phyloP scores from a whole-genome alignment of 1,140 invertebrate genomes.

The Drosophila lini region DNA sequence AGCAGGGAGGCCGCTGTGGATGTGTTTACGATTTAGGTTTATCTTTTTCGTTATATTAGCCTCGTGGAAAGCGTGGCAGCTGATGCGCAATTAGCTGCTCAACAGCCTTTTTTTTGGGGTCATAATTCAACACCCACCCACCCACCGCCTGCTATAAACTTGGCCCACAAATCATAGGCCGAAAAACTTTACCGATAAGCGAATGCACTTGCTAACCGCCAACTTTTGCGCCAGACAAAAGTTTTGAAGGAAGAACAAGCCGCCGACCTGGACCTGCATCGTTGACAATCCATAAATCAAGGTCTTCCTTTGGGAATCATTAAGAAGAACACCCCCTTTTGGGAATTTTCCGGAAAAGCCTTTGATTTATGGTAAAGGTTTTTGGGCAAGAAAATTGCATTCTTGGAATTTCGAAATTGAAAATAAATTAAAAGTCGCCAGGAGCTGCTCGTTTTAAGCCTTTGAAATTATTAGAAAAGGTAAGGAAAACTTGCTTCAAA shows the following conservation, averaged over 20 bases:
- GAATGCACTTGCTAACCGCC: slow-evolving; percentile 13
- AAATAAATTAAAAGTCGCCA: slow-evolving; percentile 5
- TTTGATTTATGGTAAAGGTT: slow-evolving; percentile 19
- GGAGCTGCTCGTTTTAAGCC: background rate
- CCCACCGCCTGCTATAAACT: slow-evolving; percentile 16
- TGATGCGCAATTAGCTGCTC: slow-evolving; percentile 31
- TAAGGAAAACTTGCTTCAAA: background rate
- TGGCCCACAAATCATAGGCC: slow-evolving; percentile 46
- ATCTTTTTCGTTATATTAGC: background rate
- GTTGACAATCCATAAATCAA: slow-evolving; percentile 35
- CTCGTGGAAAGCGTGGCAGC: slow-evolving; percentile 35
- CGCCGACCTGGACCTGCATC: slow-evolving; percentile 17
- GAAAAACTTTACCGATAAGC: slow-evolving; percentile 36
- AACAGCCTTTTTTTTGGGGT: background rate
- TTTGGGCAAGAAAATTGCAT: background rate
- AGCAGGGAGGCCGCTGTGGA: slow-evolving; percentile 91
- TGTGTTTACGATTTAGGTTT: background rate
- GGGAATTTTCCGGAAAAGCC: background rate
- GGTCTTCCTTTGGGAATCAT: background rate
- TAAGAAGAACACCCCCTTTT: background rate
- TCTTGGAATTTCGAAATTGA: background rate
- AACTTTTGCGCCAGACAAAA: slow-evolving; percentile 29
- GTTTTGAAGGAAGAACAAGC: background rate
- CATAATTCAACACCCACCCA: slow-evolving; percentile 21
- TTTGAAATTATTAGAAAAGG: background rate